phyloP scores from a whole-genome alignment of 37 sponge, comb jelly and placozoan genomes.

The Theonella swinhoei region DNA sequence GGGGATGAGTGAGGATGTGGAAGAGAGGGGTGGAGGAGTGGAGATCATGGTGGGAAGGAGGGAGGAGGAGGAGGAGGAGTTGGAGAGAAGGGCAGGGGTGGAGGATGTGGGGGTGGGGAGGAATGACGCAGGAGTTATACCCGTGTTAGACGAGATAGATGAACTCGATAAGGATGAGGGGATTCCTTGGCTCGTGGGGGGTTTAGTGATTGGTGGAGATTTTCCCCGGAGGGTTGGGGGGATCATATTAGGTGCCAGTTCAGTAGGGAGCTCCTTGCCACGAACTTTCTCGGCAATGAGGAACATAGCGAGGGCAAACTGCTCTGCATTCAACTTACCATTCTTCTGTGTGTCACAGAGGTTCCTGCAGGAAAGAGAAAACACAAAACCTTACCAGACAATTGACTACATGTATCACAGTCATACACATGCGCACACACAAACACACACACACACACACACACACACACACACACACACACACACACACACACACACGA shows the following conservation, averaged over 20 bases:
- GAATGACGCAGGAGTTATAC: no score
- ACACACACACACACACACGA: no score
- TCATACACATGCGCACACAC: no score
- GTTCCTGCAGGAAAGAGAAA: constrained; percentile 61
- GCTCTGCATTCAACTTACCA: constrained; percentile 81
- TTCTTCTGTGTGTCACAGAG: constrained; percentile 74
- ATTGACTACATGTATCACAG: background rate
- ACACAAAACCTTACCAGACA: background rate
- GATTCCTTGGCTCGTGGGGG: background rate
- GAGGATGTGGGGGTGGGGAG: background rate
- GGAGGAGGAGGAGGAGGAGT: background rate
- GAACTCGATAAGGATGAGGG: constrained; percentile 4
- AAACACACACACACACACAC: no score
- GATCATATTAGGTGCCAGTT: constrained; percentile 70
- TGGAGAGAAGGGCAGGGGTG: background rate
- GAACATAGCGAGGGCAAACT: constrained; percentile 92
- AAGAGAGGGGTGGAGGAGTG: background rate
- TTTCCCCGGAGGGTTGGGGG: constrained; percentile 68
- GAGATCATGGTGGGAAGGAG: background rate
- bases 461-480: no score
- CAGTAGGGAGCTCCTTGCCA: constrained; percentile 63
- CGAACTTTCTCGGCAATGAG: constrained; percentile 80
- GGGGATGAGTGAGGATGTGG: background rate
- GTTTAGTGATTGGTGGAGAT: background rate
- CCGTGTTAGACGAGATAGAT: background rate